phyloP scores from a whole-genome alignment of 2,888 invertebrate species.

The Catocala nupta region DNA sequence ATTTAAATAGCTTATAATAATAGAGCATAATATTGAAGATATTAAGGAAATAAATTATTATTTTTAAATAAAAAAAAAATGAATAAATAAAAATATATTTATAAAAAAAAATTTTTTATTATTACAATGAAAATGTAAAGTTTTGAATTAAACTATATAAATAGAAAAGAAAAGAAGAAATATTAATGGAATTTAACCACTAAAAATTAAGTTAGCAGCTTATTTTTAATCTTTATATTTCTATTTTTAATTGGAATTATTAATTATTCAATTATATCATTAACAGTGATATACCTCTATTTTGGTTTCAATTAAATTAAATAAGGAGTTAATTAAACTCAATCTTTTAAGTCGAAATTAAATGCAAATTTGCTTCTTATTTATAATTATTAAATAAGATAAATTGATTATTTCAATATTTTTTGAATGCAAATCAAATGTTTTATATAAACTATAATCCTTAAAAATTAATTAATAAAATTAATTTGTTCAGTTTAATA shows the following conservation, averaged over 20 bases:
- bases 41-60: conserved; percentile 57
- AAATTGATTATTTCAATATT: conserved; percentile 70
- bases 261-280: conserved; percentile 86
- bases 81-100: too few species aligned
- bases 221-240: conserved; percentile 84
- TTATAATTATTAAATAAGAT: conserved; percentile 66
- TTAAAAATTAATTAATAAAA: conserved; percentile 32
- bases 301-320: conserved; percentile 87
- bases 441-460: conserved; percentile 78
- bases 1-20: conserved; percentile 73
- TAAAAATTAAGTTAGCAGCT: conserved; percentile 90
- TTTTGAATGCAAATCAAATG: conserved; percentile 79
- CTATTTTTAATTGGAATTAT: conserved; percentile 83
- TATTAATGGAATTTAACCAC: conserved; percentile 82
- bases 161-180: conserved; percentile 69
- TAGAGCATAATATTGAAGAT: conserved; percentile 78
- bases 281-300: conserved; percentile 90
- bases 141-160: conserved; percentile 89
- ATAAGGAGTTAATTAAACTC: conserved; percentile 82
- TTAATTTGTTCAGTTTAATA: conserved; percentile 76
- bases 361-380: conserved; percentile 86
- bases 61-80: conserved; percentile 1
- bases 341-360: conserved; percentile 82
- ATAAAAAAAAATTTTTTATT: conserved; percentile 78
- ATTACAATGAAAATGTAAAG: conserved; percentile 90